These are phyloP conservation scores for Brachypteracias leptosomus DNA, from an alignment of 2,113 vertebrate genomes.

Conservation along the genomic window DNA sequence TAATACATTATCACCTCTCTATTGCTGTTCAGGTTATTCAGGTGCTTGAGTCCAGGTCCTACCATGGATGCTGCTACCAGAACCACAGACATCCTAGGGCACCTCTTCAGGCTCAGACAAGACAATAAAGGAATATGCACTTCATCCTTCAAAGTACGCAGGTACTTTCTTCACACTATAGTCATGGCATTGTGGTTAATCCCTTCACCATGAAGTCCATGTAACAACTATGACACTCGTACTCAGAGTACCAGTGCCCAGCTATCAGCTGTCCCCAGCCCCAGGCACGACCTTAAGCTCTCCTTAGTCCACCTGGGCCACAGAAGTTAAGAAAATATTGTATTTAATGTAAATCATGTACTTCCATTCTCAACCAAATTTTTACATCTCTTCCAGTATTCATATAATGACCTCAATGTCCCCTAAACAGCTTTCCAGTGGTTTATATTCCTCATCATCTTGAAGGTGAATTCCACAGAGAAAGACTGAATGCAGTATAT, in stretches of 20 bases:
- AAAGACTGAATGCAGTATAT: background rate
- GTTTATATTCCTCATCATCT: background rate
- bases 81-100: background rate
- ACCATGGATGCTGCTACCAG: accelerated
- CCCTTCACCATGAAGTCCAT: background rate
- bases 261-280: background rate
- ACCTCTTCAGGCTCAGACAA: background rate
- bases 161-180: background rate
- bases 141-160: background rate
- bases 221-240: background rate
- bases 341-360: too few relatives aligned
- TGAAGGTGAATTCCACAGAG: background rate
- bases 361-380: background rate
- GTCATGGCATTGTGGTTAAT: background rate
- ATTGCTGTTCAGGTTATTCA: accelerated
- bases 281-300: background rate
- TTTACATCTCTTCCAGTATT: background rate
- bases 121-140: background rate
- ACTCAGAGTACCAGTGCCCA: background rate
- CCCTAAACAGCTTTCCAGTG: background rate
- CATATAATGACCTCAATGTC: background rate
- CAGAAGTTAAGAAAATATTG: background rate
- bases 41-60: background rate
- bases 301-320: background rate
- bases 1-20: background rate